Evolutionary conservation across 2,113 vertebrate species (phyloP), one percentile per base, ranked within the genome.

Genomic region (Spermophilus dauricus): DNA sequence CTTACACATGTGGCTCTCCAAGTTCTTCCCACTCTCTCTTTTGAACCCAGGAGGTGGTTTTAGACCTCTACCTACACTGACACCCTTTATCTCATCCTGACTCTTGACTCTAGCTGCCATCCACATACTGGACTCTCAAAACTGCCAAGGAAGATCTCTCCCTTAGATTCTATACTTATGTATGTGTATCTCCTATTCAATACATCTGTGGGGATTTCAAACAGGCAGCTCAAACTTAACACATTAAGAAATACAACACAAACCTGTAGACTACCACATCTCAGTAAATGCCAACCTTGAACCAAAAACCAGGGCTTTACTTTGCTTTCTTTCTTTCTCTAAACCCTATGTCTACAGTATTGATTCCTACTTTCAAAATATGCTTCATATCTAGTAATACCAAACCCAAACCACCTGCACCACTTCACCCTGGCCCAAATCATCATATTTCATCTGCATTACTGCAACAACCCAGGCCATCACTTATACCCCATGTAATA

Each of bases 361-460:
- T 89, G 56, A 92, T 9, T 90, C 48, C 39, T 26, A 37, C 30
- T 14, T 77, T 77, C 58, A 81, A 95, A 95, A 48, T 58, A 88
- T 6, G 20, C 0, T 1, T 18, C 28, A 7, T 30, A 80, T 30
- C 26, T 37, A 70, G 28, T 56, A 80, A 67, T 28, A 45, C n/a
- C n/a, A n/a, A n/a, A n/a, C n/a, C 69, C 26, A 70, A 84, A 58
- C 12, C 8, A 75, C 39, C 65, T 48, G 37, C 4, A 48, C 18
- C 86, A 76, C 7, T 37, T 16, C 48, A 45, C 34, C 48, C 34
- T 10, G 32, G 22, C 42, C 48, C 76, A 78, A 93, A 30, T 14
- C 37, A 78, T 10, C 20, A 12, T 39, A 75, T 63, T 86, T 39
- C n/a, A 56, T 48, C 70, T 4, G 16, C 34, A 65, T 28, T 18